Percentiles rank a stretch among this genome's conserved stretches.
These are phyloP conservation scores for Penelope pileata DNA, from an alignment of 2,113 vertebrate genomes.

Conservation along the genomic window DNA sequence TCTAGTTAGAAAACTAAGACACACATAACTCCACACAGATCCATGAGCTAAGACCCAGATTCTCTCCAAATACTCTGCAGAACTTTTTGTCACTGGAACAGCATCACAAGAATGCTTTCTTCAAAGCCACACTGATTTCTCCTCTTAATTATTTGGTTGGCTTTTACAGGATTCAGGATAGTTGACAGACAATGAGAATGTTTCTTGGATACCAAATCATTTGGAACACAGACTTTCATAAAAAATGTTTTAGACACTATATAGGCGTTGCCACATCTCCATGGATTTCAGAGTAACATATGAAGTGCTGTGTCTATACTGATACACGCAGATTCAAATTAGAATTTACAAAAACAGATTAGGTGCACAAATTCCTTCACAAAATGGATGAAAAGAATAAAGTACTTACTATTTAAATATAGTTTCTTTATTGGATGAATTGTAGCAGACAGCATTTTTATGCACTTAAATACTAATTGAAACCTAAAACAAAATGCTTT, in stretches of 20 bases:
- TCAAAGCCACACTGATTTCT: neutral
- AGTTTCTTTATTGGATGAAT: neutral
- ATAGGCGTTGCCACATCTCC: accelerated
- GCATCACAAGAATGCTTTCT: neutral
- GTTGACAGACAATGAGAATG: neutral
- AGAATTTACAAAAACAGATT: neutral
- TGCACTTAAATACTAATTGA: neutral
- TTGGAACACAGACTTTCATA: neutral
- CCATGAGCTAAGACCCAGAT: neutral
- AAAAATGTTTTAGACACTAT: neutral
- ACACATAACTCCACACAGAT: neutral
- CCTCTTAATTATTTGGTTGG: neutral
- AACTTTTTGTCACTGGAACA: neutral
- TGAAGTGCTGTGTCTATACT: neutral
- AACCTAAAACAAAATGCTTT: neutral
- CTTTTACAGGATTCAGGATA: neutral
- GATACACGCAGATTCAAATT: neutral
- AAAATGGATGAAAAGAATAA: neutral
- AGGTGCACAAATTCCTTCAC: neutral
- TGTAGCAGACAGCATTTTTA: neutral
- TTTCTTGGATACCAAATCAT: neutral
- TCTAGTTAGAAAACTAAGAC: too few species aligned
- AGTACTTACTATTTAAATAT: neutral
- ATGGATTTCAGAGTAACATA: neutral
- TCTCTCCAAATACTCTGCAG: neutral